These are phyloP conservation scores for Platerodrilus igneus DNA, from an alignment of 2,888 invertebrate genomes.

Conservation along the genomic window DNA sequence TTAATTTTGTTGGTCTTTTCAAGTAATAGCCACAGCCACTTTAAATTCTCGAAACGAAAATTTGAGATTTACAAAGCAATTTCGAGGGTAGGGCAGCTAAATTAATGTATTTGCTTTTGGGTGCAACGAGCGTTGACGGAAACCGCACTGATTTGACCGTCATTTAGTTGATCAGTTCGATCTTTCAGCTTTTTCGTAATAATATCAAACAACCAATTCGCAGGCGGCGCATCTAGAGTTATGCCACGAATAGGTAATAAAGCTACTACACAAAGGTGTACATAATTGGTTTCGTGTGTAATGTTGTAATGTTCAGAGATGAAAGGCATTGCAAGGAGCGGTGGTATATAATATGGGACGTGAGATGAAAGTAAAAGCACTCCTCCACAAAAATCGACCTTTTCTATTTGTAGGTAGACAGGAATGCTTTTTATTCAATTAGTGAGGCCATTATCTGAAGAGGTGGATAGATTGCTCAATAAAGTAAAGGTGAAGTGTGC, in stretches of 20 bases:
- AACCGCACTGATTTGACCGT: slow-evolving; percentile 21
- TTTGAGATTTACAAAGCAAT: no score
- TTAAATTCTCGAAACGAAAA: not conserved
- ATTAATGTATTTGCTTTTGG: slow-evolving; percentile 24
- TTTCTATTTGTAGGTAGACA: slow-evolving; percentile 15
- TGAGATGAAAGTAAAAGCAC: slow-evolving; percentile 38
- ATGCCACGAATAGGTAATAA: slow-evolving; percentile 38
- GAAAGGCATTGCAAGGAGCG: slow-evolving; percentile 45
- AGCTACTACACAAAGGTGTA: slow-evolving; percentile 47
- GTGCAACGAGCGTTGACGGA: slow-evolving; percentile 17
- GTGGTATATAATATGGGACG: slow-evolving; percentile 43
- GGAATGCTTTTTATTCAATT: slow-evolving; percentile 26
- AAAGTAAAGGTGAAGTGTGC: no score
- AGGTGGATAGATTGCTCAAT: slow-evolving; percentile 7
- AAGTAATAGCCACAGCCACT: slow-evolving; percentile 1
- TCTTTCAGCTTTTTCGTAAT: slow-evolving; percentile 22
- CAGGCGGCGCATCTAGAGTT: slow-evolving; percentile 25
- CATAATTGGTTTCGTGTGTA: slow-evolving; percentile 48
- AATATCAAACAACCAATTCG: slow-evolving; percentile 18
- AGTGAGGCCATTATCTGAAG: slow-evolving; percentile 17
- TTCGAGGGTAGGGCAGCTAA: slow-evolving; percentile 19
- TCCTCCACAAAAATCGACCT: slow-evolving; percentile 20
- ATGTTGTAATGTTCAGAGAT: slow-evolving; percentile 47
- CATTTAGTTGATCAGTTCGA: slow-evolving; percentile 23
- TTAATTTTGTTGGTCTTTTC: slow-evolving; percentile 1